These are phyloP conservation scores for Biston stratarius DNA, from an alignment of 2,888 invertebrate species.

Conservation along the genomic window DNA sequence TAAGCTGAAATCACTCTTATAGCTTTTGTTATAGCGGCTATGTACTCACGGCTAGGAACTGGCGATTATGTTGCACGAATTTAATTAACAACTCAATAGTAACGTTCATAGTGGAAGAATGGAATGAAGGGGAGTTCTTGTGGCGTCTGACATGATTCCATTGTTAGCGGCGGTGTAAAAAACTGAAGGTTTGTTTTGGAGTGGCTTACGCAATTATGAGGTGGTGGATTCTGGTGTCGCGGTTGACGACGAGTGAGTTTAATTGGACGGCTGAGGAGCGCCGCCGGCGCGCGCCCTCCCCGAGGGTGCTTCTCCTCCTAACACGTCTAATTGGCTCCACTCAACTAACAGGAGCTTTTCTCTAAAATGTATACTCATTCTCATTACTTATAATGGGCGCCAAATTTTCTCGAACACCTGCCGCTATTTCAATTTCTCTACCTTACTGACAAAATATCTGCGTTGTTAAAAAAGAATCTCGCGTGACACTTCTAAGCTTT, in stretches of 20 bases:
- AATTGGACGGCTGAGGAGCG: conserved; percentile 76
- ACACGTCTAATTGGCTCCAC: conserved; percentile 83
- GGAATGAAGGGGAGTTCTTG: conserved; percentile 78
- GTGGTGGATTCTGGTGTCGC: conserved; percentile 59
- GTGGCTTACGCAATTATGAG: conserved; percentile 82
- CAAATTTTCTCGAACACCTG: conserved; percentile 59
- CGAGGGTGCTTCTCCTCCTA: conserved; percentile 57
- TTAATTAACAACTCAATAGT: conserved; percentile 85
- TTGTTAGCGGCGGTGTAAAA: conserved; percentile 80
- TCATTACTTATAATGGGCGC: conserved; percentile 71
- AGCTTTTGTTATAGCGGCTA: conserved; percentile 54
- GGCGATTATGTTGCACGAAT: conserved; percentile 74
- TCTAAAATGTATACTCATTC: conserved; percentile 71
- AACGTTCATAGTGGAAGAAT: conserved; percentile 63
- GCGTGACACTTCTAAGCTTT: conserved; percentile 45
- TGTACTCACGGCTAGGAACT: conserved; percentile 42
- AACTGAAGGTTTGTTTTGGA: conserved; percentile 79
- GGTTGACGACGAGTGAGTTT: conserved; percentile 64
- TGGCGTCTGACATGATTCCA: conserved; percentile 80
- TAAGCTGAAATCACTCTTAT: conserved; percentile 64
- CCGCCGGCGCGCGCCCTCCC: conserved; percentile 49
- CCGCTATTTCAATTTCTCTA: conserved; percentile 58
- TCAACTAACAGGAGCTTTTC: conserved; percentile 74
- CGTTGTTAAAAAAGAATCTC: conserved; percentile 42
- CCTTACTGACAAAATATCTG: conserved; percentile 45